Conservation (phyloP, 2,888 invertebrate genomes). For the Microctonus aethiopoides region DNA sequence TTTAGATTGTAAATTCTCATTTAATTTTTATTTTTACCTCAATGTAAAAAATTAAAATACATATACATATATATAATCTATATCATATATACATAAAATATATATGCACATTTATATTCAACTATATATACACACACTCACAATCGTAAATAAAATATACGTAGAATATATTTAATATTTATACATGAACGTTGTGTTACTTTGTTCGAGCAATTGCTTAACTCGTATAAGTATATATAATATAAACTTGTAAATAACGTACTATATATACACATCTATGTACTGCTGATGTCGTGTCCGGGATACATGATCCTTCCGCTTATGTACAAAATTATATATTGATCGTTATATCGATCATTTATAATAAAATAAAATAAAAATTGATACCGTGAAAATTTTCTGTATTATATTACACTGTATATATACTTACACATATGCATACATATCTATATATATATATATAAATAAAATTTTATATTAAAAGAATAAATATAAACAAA, state of each 20-base stretch:
- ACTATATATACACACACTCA: not conserved
- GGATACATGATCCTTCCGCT: constrained; percentile 30
- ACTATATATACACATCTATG: too few relatives aligned
- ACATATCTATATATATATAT: too few relatives aligned
- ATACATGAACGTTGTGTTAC: constrained; percentile 8
- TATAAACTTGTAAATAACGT: not conserved
- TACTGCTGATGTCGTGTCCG: constrained; percentile 8
- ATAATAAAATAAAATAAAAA: constrained; percentile 19
- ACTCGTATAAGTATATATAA: too few relatives aligned
- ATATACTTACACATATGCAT: not conserved
- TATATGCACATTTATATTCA: constrained; percentile 41
- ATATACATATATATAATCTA: constrained; percentile 23
- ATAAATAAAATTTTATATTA: too few relatives aligned
- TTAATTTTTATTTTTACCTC: not conserved
- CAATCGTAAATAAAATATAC: not conserved
- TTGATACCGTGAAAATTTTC: constrained; percentile 10
- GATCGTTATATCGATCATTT: constrained; percentile 19
- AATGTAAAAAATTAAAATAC: constrained; percentile 22
- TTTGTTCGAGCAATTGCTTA: not conserved
- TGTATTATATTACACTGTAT: constrained; percentile 10
- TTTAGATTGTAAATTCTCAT: too few relatives aligned
- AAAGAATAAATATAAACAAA: too few relatives aligned
- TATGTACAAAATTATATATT: constrained; percentile 16
- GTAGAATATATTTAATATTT: not conserved
- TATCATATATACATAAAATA: too few relatives aligned